Conservation (phyloP, 2,888 invertebrate genomes). For the Fragum whitleyi region DNA sequence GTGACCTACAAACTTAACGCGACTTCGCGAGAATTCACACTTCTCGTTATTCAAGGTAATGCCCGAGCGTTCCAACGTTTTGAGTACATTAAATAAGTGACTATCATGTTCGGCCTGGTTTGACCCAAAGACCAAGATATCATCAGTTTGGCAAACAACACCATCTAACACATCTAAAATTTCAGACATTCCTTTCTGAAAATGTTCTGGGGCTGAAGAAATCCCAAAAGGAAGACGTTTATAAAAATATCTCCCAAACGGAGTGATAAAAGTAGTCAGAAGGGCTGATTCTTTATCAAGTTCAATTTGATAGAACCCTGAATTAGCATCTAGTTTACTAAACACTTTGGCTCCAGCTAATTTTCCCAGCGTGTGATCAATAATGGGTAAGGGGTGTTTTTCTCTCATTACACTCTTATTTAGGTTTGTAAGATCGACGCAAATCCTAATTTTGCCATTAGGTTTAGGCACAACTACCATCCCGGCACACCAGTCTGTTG, state of each 20-base stretch:
- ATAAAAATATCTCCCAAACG: constrained; percentile 53
- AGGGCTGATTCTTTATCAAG: constrained; percentile 25
- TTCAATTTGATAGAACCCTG: constrained; percentile 65
- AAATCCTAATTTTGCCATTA: not conserved
- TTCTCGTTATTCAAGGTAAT: constrained; percentile 59
- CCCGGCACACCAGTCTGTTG: not conserved
- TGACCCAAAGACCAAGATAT: constrained; percentile 40
- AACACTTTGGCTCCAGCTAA: constrained; percentile 52
- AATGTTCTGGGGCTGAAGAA: constrained; percentile 36
- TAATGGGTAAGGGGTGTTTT: constrained; percentile 41
- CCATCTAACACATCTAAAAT: constrained; percentile 46
- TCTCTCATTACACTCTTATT: not conserved
- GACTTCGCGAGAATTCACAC: constrained; percentile 52
- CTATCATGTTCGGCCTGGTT: constrained; percentile 50
- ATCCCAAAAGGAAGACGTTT: constrained; percentile 48
- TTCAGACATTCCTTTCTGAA: constrained; percentile 47
- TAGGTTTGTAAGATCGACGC: not conserved
- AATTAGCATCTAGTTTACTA: constrained; percentile 56
- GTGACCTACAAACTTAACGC: constrained; percentile 56
- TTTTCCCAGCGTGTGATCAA: constrained; percentile 53
- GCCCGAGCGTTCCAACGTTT: constrained; percentile 33
- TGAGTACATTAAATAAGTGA: constrained; percentile 30
- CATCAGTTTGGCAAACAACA: constrained; percentile 59
- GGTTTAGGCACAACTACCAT: not conserved
- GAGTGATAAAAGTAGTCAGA: constrained; percentile 57